A percentile compares a stretch with the other conserved stretches of the same genome.
Evolutionary conservation across 2,113 vertebrate genomes (phyloP).

Genomic region (Hydrolagus affinis): DNA sequence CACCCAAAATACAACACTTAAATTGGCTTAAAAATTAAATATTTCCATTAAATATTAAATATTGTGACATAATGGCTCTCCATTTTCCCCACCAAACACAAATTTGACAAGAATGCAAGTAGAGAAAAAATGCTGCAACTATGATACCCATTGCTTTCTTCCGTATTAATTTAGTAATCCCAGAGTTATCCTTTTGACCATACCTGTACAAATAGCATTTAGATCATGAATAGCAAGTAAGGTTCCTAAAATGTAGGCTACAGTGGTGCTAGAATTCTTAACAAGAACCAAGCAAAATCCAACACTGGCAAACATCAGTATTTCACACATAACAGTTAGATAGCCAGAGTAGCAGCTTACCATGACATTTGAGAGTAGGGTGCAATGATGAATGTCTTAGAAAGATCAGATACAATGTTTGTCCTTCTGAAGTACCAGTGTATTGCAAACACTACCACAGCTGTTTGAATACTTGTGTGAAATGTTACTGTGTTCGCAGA

Average conservation of each 20-base stretch:
- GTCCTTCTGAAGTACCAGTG: not conserved
- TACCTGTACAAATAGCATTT: no score
- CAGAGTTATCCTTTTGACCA: no score
- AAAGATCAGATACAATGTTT: not conserved
- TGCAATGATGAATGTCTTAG: not conserved
- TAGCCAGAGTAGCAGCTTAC: not conserved
- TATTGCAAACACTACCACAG: not conserved
- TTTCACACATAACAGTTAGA: no score
- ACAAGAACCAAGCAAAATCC: not conserved
- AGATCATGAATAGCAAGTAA: no score
- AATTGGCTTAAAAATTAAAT: not conserved
- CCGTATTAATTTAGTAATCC: not conserved
- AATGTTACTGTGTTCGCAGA: not conserved
- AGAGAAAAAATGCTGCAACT: not conserved
- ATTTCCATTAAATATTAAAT: no score
- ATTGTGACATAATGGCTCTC: not conserved
- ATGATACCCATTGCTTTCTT: not conserved
- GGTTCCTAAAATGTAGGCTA: not conserved
- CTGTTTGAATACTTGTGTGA: not conserved
- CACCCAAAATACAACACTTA: not conserved
- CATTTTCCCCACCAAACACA: not conserved
- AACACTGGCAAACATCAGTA: not conserved
- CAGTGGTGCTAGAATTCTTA: not conserved
- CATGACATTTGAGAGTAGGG: not conserved
- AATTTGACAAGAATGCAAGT: not conserved